Percentiles rank a stretch among this genome's conserved stretches.
Conservation (phyloP, 2,888 invertebrate species). For the Poecilus cupreus region DNA sequence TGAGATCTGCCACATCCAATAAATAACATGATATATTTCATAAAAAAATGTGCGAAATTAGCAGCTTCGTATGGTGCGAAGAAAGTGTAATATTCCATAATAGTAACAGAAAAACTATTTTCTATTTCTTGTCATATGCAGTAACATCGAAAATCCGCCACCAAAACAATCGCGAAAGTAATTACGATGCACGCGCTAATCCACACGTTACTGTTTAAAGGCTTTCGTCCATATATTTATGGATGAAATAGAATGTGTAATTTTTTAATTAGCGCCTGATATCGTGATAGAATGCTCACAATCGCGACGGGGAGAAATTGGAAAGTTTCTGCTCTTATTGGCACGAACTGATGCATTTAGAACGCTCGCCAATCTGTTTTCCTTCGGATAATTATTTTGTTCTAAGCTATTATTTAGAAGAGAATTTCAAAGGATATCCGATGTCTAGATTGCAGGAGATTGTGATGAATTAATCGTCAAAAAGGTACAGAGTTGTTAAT, state of each 20-base stretch:
- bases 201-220: background rate
- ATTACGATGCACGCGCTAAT: background rate
- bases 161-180: background rate
- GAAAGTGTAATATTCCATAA: too few species aligned
- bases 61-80: too few species aligned
- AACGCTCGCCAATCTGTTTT: conserved; percentile 1
- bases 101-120: too few species aligned
- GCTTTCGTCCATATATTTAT: background rate
- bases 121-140: background rate
- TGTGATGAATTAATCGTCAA: too few species aligned
- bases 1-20: too few species aligned
- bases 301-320: conserved; percentile 49
- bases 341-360: conserved; percentile 39
- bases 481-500: too few species aligned
- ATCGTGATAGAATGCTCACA: background rate
- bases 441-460: too few species aligned
- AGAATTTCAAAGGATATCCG: too few species aligned
- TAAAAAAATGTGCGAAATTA: too few species aligned
- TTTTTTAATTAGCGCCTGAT: conserved; percentile 16
- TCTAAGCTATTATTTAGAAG: too few species aligned
- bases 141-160: background rate
- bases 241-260: conserved; percentile 6
- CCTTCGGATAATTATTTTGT: background rate
- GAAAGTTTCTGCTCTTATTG: conserved; percentile 59
- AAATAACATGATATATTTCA: too few species aligned